Conservation (phyloP, 1,140 invertebrate species). For the Zaprionus inermis region DNA sequence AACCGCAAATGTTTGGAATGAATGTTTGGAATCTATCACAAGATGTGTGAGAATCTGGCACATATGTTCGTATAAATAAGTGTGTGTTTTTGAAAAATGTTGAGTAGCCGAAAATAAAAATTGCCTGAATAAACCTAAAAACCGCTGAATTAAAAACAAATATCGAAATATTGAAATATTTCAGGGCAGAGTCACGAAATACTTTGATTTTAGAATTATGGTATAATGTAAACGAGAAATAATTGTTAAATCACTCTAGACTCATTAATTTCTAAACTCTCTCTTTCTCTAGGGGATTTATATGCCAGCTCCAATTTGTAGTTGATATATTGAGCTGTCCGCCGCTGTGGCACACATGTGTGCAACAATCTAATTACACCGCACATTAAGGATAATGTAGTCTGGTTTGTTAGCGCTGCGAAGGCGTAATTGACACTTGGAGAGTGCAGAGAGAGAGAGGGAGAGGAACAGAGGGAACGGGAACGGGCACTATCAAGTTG, state of each 20-base stretch:
- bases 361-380: conserved; percentile 17
- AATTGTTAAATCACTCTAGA: too few species aligned
- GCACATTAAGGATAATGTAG: conserved; percentile 8
- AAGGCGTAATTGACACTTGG: conserved; percentile 6
- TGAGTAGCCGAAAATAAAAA: neutral
- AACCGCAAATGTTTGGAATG: neutral
- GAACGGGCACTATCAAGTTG: too few species aligned
- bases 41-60: neutral
- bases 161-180: neutral
- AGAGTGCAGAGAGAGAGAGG: neutral
- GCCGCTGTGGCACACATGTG: neutral
- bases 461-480: too few species aligned
- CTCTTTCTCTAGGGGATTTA: too few species aligned
- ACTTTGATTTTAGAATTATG: neutral
- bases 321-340: neutral
- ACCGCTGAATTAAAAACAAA: neutral
- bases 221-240: too few species aligned
- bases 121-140: conserved; percentile 4
- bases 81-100: neutral
- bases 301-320: too few species aligned
- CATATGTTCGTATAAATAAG: neutral
- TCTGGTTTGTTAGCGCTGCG: neutral
- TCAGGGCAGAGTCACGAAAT: neutral
- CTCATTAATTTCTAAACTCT: too few species aligned
- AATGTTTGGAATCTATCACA: neutral